Evolutionary conservation across 1,140 invertebrate genomes (phyloP).

Genomic region (Calephelis nemesis): DNA sequence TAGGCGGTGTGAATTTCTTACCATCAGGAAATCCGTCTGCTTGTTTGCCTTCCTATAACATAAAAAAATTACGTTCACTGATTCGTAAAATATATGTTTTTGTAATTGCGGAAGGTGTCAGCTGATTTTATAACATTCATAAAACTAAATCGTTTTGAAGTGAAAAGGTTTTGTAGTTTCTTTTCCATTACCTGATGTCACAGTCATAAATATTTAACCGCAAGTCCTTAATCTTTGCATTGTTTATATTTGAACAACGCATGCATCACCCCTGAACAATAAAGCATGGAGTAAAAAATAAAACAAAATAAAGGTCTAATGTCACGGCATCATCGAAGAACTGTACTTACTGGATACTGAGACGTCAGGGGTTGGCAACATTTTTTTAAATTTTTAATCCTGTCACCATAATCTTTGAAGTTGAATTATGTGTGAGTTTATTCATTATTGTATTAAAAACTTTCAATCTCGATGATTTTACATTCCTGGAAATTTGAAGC

Average conservation of each 20-base stretch:
- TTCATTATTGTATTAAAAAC: too few relatives aligned
- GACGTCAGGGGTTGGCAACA: conserved; percentile 40
- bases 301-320: conserved; percentile 53
- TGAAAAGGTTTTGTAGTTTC: neutral
- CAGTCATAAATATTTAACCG: conserved; percentile 35
- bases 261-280: conserved; percentile 43
- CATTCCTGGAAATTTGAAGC: too few relatives aligned
- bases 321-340: conserved; percentile 47
- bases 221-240: conserved; percentile 26
- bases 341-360: conserved; percentile 44
- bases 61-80: too few relatives aligned
- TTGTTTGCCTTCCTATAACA: too few relatives aligned
- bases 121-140: too few relatives aligned
- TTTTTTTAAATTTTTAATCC: conserved; percentile 19
- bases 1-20: too few relatives aligned
- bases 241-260: conserved; percentile 10
- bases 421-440: too few relatives aligned
- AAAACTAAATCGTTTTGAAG: neutral
- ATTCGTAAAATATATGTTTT: too few relatives aligned
- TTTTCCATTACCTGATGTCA: conserved; percentile 7
- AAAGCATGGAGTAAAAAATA: conserved; percentile 53
- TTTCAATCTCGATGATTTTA: too few relatives aligned
- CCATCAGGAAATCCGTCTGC: too few relatives aligned
- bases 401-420: neutral
- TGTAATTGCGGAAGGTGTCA: too few relatives aligned